Conservation (phyloP, 1,140 invertebrate species). For the Trigoniulus corallinus region DNA sequence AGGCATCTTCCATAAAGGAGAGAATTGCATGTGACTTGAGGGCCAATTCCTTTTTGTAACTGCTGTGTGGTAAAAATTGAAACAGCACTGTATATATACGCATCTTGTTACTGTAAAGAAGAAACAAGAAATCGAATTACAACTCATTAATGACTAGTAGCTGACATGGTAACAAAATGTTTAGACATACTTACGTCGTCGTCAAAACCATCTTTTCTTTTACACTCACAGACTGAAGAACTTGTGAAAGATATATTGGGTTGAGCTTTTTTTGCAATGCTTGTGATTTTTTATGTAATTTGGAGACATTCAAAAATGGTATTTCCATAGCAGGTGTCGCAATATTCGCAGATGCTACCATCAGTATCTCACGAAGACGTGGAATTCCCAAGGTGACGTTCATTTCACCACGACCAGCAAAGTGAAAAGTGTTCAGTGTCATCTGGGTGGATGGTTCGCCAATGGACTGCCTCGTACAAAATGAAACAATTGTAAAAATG, state of each 20-base stretch:
- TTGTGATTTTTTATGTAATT: slow-evolving; percentile 37
- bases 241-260: slow-evolving; percentile 54
- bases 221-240: slow-evolving; percentile 21
- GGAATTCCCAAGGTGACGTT: slow-evolving; percentile 92
- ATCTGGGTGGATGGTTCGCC: slow-evolving; percentile 99
- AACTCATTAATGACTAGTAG: no score
- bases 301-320: slow-evolving; percentile 40
- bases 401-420: slow-evolving; percentile 98
- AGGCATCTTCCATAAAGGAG: slow-evolving; percentile 28
- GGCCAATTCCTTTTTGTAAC: slow-evolving; percentile 49
- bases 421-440: slow-evolving; percentile 99
- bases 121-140: background rate
- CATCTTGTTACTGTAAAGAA: slow-evolving; percentile 14
- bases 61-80: slow-evolving; percentile 48
- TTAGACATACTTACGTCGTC: background rate
- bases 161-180: background rate
- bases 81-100: slow-evolving; percentile 32
- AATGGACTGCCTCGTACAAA: slow-evolving; percentile 44
- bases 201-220: background rate
- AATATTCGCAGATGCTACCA: slow-evolving; percentile 79
- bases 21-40: slow-evolving; percentile 47
- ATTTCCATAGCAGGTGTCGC: slow-evolving; percentile 95
- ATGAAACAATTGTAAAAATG: slow-evolving; percentile 11
- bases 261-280: slow-evolving; percentile 51
- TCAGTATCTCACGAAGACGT: slow-evolving; percentile 86